Conservation (phyloP, 92 coral and sea anemone species). For the Siderastrea radians region DNA sequence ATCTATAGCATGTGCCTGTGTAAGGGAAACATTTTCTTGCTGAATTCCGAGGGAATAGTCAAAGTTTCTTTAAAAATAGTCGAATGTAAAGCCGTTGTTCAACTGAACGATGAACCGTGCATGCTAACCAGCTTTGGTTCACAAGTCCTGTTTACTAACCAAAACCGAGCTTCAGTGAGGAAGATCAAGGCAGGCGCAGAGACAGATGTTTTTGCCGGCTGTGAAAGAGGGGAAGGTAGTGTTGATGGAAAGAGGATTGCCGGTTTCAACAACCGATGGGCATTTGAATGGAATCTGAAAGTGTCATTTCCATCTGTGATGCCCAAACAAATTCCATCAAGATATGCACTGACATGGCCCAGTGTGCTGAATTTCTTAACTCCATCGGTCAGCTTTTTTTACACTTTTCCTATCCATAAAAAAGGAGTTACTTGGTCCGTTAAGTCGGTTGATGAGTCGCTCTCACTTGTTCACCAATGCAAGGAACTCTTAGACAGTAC, state of each 20-base stretch:
- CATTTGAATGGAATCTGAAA: constrained; percentile 68
- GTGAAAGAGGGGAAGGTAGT: constrained; percentile 62
- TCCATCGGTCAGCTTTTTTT: constrained; percentile 28
- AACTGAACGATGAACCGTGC: constrained; percentile 55
- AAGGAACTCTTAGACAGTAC: constrained; percentile 59
- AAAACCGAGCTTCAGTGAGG: constrained; percentile 74
- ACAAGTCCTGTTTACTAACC: constrained; percentile 55
- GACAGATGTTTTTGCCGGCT: constrained; percentile 56
- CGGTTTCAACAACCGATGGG: constrained; percentile 62
- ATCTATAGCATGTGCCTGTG: constrained; percentile 65
- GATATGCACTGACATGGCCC: constrained; percentile 52
- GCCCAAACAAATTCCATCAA: constrained; percentile 69
- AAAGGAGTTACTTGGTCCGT: constrained; percentile 65
- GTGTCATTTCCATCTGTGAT: constrained; percentile 60
- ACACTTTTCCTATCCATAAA: constrained; percentile 69
- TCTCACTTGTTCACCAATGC: constrained; percentile 67
- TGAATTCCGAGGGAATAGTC: constrained; percentile 48
- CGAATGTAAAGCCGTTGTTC: constrained; percentile 27
- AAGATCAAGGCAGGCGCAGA: constrained; percentile 34
- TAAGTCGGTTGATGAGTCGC: constrained; percentile 60
- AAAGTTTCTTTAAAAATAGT: constrained; percentile 29
- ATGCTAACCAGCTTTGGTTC: constrained; percentile 60
- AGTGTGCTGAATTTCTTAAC: constrained; percentile 36
- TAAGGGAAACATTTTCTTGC: constrained; percentile 25
- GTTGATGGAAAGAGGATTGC: constrained; percentile 55